Evolutionary conservation across 92 coral and sea anemone species (phyloP), one percentile per base, ranked within the genome.

Genomic region (Phenganax subtilis): DNA sequence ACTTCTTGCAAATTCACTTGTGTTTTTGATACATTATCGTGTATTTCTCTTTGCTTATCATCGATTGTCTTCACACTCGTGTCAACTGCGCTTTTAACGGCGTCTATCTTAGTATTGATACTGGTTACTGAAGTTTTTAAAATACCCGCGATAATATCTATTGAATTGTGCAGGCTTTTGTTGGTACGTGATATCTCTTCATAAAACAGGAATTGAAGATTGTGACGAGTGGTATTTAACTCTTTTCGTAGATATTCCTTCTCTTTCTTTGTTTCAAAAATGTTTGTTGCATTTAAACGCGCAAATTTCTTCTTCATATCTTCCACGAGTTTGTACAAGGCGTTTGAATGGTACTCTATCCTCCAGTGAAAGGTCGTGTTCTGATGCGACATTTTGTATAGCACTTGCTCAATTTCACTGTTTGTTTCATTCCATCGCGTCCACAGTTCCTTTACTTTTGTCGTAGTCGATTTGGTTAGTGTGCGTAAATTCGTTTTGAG

Each of bases 361-460:
- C 12, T 57, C 51, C 37, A 54, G 31, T 75, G 80, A 6, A 75
- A 29, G 53, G 63, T 75, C 8, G 62, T 30, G 52, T 75, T 75
- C 12, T 75, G 80, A 6, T 55, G 80, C 11, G 80, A 4, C 80
- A 75, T n/a, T 31, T 30, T 28, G 25, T 75, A 44, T 51, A 55
- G 57, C 11, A 56, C 29, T 20, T 75, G 37, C 12, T 55, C 7
- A 56, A 75, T 51, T 14, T 55, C 64, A 12, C 47, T 55, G 52
- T 57, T 57, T 28, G 80, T 75, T 20, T 75, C 9, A 75, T 75
- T 75, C 51, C n/a, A 17, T n/a, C n/a, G 1, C n/a, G 7, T 51
- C 80, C 65, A 75, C 55, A 75, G 80, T 55, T 55, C 64, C 15
- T 20, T 53, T 12, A 0, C 47, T 28, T 11, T 27, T 14, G 30